These are phyloP conservation scores for Zosterops lateralis DNA, from an alignment of 2,113 vertebrate genomes.

Conservation along the genomic window DNA sequence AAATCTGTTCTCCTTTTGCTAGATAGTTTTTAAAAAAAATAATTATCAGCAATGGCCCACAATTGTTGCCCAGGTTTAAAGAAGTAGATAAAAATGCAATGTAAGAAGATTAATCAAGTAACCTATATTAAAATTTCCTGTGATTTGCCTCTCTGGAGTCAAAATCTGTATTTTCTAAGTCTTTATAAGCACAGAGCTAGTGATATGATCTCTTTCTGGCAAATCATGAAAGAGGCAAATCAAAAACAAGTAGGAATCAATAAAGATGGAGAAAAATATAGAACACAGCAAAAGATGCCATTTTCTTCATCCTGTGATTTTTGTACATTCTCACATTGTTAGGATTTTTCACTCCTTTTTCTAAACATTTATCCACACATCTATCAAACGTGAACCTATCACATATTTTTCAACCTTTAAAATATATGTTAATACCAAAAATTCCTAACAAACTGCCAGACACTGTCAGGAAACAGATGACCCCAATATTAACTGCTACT, in stretches of 20 bases:
- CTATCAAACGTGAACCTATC: not conserved
- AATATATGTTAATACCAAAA: not conserved
- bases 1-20: not conserved
- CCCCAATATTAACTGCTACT: not conserved
- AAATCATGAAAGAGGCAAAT: not conserved
- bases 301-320: not conserved
- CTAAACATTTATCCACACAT: not conserved
- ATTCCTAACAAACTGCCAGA: conserved; percentile 1
- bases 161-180: not conserved
- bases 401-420: not conserved
- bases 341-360: not conserved
- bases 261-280: not conserved
- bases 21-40: not conserved
- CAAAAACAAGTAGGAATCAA: not conserved
- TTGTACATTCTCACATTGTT: not conserved
- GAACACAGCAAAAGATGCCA: not conserved
- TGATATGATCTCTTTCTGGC: not conserved
- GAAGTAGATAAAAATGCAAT: not conserved
- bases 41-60: not conserved
- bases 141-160: not conserved
- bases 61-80: not conserved
- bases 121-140: not conserved
- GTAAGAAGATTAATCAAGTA: not conserved
- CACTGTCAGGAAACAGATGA: conserved; percentile 17
- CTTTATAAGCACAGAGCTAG: not conserved